Evolutionary conservation across 1,140 invertebrate genomes (phyloP), one percentile per base, ranked within the genome.

Genomic region (Glomeris maerens): DNA sequence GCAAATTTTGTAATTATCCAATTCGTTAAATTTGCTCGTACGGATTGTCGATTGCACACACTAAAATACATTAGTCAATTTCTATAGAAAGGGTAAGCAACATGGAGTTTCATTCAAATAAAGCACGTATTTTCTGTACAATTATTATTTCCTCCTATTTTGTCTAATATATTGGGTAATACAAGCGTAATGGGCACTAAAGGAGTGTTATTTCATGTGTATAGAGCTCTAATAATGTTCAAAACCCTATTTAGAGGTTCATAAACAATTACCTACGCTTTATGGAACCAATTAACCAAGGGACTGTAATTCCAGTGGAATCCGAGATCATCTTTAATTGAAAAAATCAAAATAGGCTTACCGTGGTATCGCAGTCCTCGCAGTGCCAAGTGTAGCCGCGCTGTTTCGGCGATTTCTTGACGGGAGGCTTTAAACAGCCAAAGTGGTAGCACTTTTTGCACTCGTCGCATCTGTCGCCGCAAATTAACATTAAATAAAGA

Each of bases 321-420:
- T 17, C 17, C 17, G 31, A 10, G 17, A 10, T 36, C 10, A 36
- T 36, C 17, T 10, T 17, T 36, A 10, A 36, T 17, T 17, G 31
- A 36, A 10, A 10, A 10, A 10, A 36, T 36, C 17, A 10, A 10
- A 36, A 10, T 17, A 17, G 10, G 73, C 76, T 76, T 69, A 83
- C 84, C 59, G 85, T 87, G 46, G 84, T 83, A 74, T 93, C 88
- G 75, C 90, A 95, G 64, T 91, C 85, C 42, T 85, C 86, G 72
- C 91, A 95, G 66, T 90, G 86, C 91, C 91, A 95, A 3, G 84
- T 87, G 66, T 93, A 94, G 31, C 90, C 89, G 50, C 87, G 76
- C 54, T 81, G 80, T 71, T 94, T 94, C 1, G 90, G 91, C 40
- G 86, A 84, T 66, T 93, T 93, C 66, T 89, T 92, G 1, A 90